Conservation (phyloP, 2,888 invertebrate genomes). For the Galerucella calmariensis region DNA sequence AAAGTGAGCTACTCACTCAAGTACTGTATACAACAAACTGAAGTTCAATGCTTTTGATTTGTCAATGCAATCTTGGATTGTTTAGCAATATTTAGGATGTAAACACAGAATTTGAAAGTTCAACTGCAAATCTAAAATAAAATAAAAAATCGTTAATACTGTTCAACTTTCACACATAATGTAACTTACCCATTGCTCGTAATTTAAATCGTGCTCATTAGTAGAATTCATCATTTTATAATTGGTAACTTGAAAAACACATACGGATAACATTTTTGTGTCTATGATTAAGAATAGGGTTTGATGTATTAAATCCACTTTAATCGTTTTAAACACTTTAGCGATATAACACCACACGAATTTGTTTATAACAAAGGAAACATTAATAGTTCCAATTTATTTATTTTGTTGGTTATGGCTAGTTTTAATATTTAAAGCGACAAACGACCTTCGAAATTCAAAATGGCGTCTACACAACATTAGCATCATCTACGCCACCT, state of each 20-base stretch:
- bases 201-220: background rate
- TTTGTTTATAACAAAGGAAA: constrained; percentile 19
- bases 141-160: background rate
- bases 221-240: background rate
- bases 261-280: background rate
- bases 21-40: background rate
- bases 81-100: background rate
- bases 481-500: constrained; percentile 29
- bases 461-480: constrained; percentile 31
- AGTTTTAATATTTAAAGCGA: constrained; percentile 22
- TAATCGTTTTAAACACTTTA: background rate
- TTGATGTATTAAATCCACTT: background rate
- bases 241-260: background rate
- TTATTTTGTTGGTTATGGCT: constrained; percentile 35
- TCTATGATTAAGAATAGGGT: background rate
- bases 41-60: background rate
- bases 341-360: background rate
- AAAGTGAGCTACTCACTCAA: background rate
- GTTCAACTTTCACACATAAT: background rate
- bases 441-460: constrained; percentile 31
- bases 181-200: background rate
- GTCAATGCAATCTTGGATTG: background rate
- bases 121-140: constrained; percentile 1
- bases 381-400: constrained; percentile 9
- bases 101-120: background rate